Evolutionary conservation across 2,888 invertebrate genomes (phyloP).

Genomic region (Esperia sulphurella): DNA sequence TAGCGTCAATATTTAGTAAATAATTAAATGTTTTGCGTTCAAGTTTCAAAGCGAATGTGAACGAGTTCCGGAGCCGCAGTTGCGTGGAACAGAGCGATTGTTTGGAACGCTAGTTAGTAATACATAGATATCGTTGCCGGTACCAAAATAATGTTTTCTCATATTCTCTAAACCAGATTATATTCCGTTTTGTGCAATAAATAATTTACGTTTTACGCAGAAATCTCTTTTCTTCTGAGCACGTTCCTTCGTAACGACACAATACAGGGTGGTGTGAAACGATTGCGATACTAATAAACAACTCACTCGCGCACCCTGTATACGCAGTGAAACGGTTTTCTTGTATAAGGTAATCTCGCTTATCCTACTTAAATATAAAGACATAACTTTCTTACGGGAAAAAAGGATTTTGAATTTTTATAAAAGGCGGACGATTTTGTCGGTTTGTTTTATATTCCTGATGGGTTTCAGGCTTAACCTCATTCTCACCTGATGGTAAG

Average conservation of each 20-base stretch:
- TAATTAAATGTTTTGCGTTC: too few relatives aligned
- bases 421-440: too few relatives aligned
- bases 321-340: neutral
- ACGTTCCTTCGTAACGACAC: too few relatives aligned
- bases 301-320: neutral
- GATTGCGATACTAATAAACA: neutral
- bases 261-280: neutral
- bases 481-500: too few relatives aligned
- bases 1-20: too few relatives aligned
- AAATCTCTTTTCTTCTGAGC: neutral
- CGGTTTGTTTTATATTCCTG: too few relatives aligned
- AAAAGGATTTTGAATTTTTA: neutral
- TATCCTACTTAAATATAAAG: neutral
- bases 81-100: too few relatives aligned
- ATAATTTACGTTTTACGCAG: neutral
- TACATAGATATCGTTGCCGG: too few relatives aligned
- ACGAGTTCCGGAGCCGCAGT: too few relatives aligned
- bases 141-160: neutral
- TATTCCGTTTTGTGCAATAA: neutral
- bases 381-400: neutral
- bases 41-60: too few relatives aligned
- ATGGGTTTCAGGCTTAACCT: too few relatives aligned
- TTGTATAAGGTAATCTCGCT: neutral
- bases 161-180: neutral
- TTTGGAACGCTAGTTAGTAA: too few relatives aligned